Evolutionary conservation across 2,797 vertebrate genomes (phyloP).

Genomic region (Leontopithecus rosalia): DNA sequence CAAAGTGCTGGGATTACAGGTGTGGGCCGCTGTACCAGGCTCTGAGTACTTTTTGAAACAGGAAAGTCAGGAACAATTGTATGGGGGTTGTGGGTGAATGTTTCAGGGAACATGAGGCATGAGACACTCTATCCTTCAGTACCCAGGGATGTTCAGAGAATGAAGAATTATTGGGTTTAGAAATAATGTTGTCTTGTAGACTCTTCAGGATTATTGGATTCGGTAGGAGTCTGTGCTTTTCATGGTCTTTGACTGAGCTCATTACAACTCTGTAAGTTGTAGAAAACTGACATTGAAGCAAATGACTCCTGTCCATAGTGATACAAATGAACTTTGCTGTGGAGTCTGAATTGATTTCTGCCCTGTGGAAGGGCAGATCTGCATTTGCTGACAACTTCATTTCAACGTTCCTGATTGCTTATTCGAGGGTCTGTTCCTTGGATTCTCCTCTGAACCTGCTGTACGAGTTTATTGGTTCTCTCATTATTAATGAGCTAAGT

Average conservation of each 20-base stretch:
- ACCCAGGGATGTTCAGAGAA: neutral
- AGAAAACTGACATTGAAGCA: neutral
- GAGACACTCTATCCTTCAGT: neutral
- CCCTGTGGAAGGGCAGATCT: neutral
- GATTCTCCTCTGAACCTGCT: neutral
- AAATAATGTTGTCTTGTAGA: neutral
- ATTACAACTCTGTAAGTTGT: neutral
- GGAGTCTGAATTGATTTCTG: neutral
- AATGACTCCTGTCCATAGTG: neutral
- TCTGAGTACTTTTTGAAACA: neutral
- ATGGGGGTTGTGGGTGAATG: neutral
- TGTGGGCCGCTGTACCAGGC: fast-evolving
- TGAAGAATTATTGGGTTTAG: neutral
- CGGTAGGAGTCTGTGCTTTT: neutral
- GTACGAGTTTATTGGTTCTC: neutral
- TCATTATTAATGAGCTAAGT: neutral
- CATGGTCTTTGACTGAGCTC: neutral
- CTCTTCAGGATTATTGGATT: neutral
- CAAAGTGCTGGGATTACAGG: neutral
- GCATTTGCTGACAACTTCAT: neutral
- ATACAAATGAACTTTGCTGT: neutral
- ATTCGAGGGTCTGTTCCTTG: neutral
- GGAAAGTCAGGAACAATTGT: neutral
- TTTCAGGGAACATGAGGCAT: neutral
- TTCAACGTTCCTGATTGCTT: neutral